phyloP scores from a whole-genome alignment of 1,140 invertebrate species.

The Drosophila sproati region DNA sequence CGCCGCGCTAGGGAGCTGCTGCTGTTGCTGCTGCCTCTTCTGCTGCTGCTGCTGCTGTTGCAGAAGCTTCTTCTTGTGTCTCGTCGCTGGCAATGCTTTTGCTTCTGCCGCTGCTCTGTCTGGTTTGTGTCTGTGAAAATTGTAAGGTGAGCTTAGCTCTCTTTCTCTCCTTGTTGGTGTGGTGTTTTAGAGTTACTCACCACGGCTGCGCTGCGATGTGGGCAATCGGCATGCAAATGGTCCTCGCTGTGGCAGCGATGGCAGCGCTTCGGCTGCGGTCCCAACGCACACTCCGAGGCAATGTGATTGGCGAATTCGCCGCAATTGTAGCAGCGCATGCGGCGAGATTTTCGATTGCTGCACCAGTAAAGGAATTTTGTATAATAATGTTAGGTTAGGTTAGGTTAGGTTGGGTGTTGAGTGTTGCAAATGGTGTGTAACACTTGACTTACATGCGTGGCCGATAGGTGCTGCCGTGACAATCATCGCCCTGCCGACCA shows the following conservation, averaged over 20 bases:
- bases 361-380: background rate
- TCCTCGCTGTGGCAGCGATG: conserved; percentile 94
- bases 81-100: conserved; percentile 45
- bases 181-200: conserved; percentile 44
- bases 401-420: background rate
- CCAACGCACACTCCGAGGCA: conserved; percentile 93
- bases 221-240: conserved; percentile 95
- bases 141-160: background rate
- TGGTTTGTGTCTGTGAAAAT: conserved; percentile 51
- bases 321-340: conserved; percentile 96
- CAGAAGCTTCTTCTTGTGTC: conserved; percentile 16
- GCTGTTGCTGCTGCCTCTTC: background rate
- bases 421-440: too few species aligned
- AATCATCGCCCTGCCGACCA: conserved; percentile 90
- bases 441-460: conserved; percentile 84
- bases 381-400: background rate
- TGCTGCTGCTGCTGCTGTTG: background rate
- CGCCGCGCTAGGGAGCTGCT: background rate
- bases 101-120: conserved; percentile 33
- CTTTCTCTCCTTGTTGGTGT: background rate
- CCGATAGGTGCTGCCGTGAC: conserved; percentile 91
- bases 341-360: conserved; percentile 89
- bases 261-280: conserved; percentile 94
- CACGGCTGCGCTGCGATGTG: conserved; percentile 76
- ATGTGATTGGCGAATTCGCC: conserved; percentile 96